A percentile compares a stretch with the other conserved stretches of the same genome.
Evolutionary conservation across 1,140 invertebrate genomes (phyloP).

Genomic region (Acromyrmex heyeri): DNA sequence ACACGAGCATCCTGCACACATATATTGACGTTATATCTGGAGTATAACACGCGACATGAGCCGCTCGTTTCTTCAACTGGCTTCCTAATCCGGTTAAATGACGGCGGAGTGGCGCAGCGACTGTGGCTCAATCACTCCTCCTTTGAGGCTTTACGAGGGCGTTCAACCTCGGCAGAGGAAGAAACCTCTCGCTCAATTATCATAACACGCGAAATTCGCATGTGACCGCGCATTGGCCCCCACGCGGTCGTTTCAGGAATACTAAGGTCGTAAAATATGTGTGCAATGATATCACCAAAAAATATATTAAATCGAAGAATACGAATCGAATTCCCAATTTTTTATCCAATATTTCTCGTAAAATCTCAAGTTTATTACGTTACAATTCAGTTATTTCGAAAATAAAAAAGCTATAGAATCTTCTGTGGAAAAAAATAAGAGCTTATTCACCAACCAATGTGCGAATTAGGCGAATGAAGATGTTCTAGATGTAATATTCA

Average conservation of each 20-base stretch:
- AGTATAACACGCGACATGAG: conserved; percentile 70
- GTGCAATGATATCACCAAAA: neutral
- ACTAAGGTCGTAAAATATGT: neutral
- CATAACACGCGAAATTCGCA: conserved; percentile 49
- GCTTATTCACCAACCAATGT: neutral
- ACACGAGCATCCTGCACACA: neutral
- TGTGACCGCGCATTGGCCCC: neutral
- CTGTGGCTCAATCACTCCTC: conserved; percentile 79
- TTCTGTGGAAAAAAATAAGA: neutral
- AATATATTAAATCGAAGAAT: neutral
- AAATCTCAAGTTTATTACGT: neutral
- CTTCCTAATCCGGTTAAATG: conserved; percentile 84
- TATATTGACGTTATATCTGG: conserved; percentile 68
- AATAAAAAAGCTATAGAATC: neutral
- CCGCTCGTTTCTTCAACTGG: conserved; percentile 76
- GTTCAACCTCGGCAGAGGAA: conserved; percentile 78
- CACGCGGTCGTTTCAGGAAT: conserved; percentile 12
- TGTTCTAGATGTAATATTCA: neutral
- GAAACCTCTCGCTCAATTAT: conserved; percentile 24
- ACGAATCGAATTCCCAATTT: neutral
- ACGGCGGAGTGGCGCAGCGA: conserved; percentile 73
- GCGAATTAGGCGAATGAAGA: neutral
- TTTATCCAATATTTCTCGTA: neutral
- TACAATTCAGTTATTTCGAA: neutral
- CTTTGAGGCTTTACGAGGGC: conserved; percentile 79